phyloP scores from a whole-genome alignment of 2,113 vertebrate species.

The Potamarius usumacintae region DNA sequence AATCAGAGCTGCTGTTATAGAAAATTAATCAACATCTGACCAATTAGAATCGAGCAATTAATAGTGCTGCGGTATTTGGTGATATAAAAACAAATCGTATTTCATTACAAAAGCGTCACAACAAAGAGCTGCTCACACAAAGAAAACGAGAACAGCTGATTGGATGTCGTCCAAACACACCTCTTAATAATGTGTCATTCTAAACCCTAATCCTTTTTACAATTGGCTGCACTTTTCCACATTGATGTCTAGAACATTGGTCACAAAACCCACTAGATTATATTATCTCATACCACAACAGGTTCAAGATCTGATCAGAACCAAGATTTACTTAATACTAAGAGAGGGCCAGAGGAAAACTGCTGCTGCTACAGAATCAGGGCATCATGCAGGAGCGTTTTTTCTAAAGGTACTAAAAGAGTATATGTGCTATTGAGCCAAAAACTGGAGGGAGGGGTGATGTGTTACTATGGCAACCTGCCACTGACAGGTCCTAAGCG shows the following conservation, averaged over 20 bases:
- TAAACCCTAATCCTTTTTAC: neutral
- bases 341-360: neutral
- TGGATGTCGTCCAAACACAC: neutral
- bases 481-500: slow-evolving; percentile 29
- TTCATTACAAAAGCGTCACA: neutral
- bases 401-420: neutral
- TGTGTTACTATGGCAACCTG: slow-evolving; percentile 29
- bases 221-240: neutral
- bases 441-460: neutral
- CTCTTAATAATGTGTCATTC: neutral
- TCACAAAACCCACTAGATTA: neutral
- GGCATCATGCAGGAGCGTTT: neutral
- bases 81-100: neutral
- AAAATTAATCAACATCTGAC: neutral
- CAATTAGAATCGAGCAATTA: neutral
- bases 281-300: neutral
- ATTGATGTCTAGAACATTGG: neutral
- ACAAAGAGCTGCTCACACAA: neutral
- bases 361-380: neutral
- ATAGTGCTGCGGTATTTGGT: neutral
- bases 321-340: neutral
- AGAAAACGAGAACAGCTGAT: neutral
- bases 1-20: no score
- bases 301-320: neutral
- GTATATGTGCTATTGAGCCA: neutral